Conservation (phyloP, 92 coral and sea anemone species). For the Paragorgia papillata region DNA sequence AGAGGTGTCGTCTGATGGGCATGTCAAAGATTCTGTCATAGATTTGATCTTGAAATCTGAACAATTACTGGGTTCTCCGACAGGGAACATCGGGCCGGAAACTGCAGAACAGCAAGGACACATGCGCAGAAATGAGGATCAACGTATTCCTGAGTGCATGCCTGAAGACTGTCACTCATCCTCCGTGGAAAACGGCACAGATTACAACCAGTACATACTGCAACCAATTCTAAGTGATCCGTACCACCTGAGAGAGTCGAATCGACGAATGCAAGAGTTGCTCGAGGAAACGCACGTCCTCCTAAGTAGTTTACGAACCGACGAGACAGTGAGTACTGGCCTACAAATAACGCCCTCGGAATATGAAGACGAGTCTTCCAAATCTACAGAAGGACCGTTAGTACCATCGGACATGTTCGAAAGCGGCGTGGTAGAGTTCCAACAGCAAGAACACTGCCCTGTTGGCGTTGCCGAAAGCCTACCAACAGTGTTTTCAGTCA, state of each 20-base stretch:
- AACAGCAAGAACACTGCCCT: no score
- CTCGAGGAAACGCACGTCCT: slow-evolving; percentile 10
- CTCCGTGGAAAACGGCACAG: no score
- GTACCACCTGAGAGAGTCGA: slow-evolving; percentile 1
- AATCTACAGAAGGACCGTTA: neutral
- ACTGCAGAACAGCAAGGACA: neutral
- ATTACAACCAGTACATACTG: neutral
- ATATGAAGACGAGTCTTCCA: neutral
- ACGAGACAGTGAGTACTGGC: neutral
- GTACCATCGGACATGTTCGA: neutral
- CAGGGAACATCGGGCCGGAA: neutral
- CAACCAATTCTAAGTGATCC: slow-evolving; percentile 19
- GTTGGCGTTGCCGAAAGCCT: neutral
- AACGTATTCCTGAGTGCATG: no score
- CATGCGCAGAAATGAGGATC: neutral
- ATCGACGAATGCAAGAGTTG: slow-evolving; percentile 25
- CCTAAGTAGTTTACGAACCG: neutral
- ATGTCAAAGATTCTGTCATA: neutral
- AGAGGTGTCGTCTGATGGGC: neutral
- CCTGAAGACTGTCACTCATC: no score
- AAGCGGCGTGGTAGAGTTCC: no score
- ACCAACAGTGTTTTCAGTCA: neutral
- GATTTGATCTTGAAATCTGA: slow-evolving; percentile 12
- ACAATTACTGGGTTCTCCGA: neutral
- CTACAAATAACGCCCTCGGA: neutral